Base-by-base conservation (phyloP, 1,140 invertebrate genomes). In the Gryllus bimaculatus region DNA sequence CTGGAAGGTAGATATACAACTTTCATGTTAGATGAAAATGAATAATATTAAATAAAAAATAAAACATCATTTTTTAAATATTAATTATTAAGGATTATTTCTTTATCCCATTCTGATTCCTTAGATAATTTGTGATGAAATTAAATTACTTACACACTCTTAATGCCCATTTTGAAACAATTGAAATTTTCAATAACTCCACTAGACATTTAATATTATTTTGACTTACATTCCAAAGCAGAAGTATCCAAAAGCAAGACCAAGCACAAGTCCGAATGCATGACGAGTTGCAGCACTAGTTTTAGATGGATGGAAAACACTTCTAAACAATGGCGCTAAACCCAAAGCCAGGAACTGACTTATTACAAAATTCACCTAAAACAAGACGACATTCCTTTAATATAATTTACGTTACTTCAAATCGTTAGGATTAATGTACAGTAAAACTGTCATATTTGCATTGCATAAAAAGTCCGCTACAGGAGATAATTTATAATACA, bases 341-440 rank as follows among this genome's bases (percentile, higher is more conserved):
- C 89, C 87, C 82, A 96, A 86, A 80, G 93, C 93, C 80, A 90
- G 88, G 83, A 94, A 86, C 89, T 96, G 94, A 83, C 93, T 92
- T 78, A 94, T 85, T 82, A 95, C 86, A 87, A 96, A 95, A 87
- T 96, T 96, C 79, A 94, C 88, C 94, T 96, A 87, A 79, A 89
- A 89, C 66, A 80, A 77, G 66, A 78, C 15, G 66, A 39, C 26
- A 39, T 39, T 39, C 26, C 26, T 5, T 2, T 7, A 13, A 66
- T 66, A 66, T 7, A 2, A 66, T 13, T 66, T 66, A 18, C 54
- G 18, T 18, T 13, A 66, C 10, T 2, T 39, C 26, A 39, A 39
- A 39, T 39, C 26, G 1, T 39, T 39, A 39, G 26, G 26, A 39
- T 39, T 39, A 39, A 39, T 39, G 26, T 39, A 39, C 26, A 39